These are phyloP conservation scores for Epizoanthus stellaris DNA, from an alignment of 92 coral and sea anemone genomes.

Conservation along the genomic window DNA sequence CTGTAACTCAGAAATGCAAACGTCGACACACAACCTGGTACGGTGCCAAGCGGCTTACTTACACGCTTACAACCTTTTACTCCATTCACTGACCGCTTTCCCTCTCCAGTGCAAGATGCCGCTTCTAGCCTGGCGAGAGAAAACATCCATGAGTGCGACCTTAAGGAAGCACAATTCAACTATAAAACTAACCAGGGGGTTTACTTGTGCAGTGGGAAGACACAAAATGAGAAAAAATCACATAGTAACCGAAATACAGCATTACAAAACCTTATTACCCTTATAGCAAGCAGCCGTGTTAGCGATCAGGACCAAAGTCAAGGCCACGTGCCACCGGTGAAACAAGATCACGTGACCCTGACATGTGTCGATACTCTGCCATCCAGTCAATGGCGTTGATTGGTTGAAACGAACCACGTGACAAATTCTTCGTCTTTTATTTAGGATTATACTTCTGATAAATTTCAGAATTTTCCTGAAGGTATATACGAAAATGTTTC, in stretches of 20 bases:
- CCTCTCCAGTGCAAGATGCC: constrained; percentile 53
- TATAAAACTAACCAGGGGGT: neutral
- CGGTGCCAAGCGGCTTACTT: constrained; percentile 81
- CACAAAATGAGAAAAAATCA: constrained; percentile 17
- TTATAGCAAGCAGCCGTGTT: constrained; percentile 45
- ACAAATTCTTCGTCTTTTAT: neutral
- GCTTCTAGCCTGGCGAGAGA: constrained; percentile 40
- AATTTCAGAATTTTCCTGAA: neutral
- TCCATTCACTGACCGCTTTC: constrained; percentile 86
- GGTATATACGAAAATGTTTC: too few relatives aligned
- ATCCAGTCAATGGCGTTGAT: neutral
- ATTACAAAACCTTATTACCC: constrained; percentile 44
- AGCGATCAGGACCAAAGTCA: constrained; percentile 80
- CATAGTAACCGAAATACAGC: constrained; percentile 42
- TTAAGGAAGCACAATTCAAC: constrained; percentile 26
- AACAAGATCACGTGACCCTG: constrained; percentile 97
- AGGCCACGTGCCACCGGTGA: constrained; percentile 98
- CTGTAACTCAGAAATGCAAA: constrained; percentile 9
- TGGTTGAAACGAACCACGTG: constrained; percentile 27
- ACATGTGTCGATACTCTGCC: constrained; percentile 69
- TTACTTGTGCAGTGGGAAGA: constrained; percentile 8
- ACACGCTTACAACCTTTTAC: constrained; percentile 74
- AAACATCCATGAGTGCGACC: constrained; percentile 56
- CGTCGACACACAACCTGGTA: constrained; percentile 48
- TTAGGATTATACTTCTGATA: neutral